Conservation (phyloP, 2,113 vertebrate species). For the Puma concolor region DNA sequence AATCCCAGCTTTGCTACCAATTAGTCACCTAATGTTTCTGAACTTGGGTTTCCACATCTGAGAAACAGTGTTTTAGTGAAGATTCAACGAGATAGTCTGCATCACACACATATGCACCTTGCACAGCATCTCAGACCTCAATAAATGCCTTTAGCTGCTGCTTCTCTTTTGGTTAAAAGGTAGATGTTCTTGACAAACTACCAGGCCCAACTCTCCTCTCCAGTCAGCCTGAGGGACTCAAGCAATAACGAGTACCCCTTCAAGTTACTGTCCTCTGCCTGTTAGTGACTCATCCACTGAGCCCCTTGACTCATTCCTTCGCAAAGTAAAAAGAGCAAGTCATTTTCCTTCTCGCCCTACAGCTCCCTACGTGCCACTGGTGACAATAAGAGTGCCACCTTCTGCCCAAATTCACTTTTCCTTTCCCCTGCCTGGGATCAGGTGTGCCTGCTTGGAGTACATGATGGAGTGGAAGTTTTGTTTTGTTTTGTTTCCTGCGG, state of each 20-base stretch:
- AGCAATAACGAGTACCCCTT: not conserved
- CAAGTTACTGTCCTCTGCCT: accelerated
- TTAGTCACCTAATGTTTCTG: not conserved
- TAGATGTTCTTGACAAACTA: not conserved
- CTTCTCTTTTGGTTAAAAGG: not conserved
- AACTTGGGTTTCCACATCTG: not conserved
- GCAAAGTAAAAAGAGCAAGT: not conserved
- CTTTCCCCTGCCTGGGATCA: not conserved
- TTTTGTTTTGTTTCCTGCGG: accelerated
- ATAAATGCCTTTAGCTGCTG: not conserved
- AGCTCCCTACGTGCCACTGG: not conserved
- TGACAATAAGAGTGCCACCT: not conserved
- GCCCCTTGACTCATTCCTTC: not conserved
- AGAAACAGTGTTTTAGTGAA: not conserved
- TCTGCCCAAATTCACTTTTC: not conserved
- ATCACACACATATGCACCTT: accelerated
- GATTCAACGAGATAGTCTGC: accelerated
- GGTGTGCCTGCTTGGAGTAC: not conserved
- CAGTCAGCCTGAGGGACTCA: not conserved
- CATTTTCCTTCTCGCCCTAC: not conserved
- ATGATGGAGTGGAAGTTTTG: no score
- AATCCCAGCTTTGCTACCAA: not conserved
- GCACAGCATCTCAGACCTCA: not conserved
- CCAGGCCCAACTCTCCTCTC: not conserved
- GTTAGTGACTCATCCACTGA: not conserved